Evolutionary conservation across 2,888 invertebrate species (phyloP), one percentile per base, ranked within the genome.

Genomic region (Atrina japonica): DNA sequence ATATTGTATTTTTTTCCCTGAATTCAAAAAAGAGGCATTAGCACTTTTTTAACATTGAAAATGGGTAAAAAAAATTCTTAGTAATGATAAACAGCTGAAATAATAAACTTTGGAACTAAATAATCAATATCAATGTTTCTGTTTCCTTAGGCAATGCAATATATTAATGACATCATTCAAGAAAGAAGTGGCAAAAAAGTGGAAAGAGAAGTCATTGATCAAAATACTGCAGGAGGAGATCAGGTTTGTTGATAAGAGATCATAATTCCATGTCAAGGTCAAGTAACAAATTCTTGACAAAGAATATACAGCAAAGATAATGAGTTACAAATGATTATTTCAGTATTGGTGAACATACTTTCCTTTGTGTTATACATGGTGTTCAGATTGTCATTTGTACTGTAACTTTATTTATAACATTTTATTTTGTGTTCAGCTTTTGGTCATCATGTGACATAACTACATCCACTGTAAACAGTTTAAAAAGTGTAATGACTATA

Each of bases 131-230:
- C 41, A 41, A 16, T n/a, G 7, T 9, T 60, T 53, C 2, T n/a
- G n/a, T n/a, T n/a, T n/a, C n/a, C n/a, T n/a, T 25, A 70, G 70
- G 70, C 66, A n/a, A 14, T 41, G 27, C 87, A 87, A 75, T 86
- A 80, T 67, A 63, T 86, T 18, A 80, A 79, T 59, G 66, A 78
- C 23, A 60, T 89, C 70, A 82, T 84, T 59, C 66, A 78, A 25
- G 86, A 86, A 25, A 70, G 87, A 35, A 78, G 70, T 73, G 87
- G 86, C 2, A 77, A 80, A 7, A 65, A 82, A 6, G 58, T 72
- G 18, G 63, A 76, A 29, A 85, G 86, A 9, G 83, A 82, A 3
- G 66, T 88, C 58, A 85, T 88, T 40, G 83, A 81, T 27, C 71
- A 60, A 1, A 61, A 71, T 9, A 70, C 65, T 16, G 9, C 29